Evolutionary conservation across 2,888 invertebrate species (phyloP).

Genomic region (Noctua janthe): DNA sequence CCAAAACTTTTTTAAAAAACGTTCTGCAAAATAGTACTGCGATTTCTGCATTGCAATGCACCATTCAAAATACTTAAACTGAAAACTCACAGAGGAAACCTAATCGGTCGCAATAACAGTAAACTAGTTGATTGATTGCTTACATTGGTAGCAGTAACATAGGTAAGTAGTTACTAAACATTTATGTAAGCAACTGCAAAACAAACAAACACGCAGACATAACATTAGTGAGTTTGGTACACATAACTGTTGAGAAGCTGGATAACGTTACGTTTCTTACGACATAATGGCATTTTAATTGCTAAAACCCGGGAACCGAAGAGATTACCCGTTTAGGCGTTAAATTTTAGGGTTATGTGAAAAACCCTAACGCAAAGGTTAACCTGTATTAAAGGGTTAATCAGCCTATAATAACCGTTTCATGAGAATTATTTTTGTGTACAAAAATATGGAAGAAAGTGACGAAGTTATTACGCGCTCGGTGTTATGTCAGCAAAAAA

Average conservation of each 20-base stretch:
- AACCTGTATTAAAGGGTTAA: not conserved
- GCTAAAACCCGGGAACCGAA: not conserved
- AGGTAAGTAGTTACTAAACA: slow-evolving; percentile 3
- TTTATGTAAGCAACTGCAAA: slow-evolving; percentile 21
- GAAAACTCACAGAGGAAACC: not conserved
- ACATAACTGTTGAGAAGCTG: not conserved
- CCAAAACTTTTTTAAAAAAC: not conserved
- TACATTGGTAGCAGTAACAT: slow-evolving; percentile 2
- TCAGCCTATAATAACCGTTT: too few species aligned
- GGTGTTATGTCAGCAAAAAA: too few species aligned
- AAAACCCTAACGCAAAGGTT: not conserved
- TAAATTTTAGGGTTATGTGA: not conserved
- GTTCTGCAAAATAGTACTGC: not conserved
- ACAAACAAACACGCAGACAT: slow-evolving; percentile 21
- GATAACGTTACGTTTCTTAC: not conserved
- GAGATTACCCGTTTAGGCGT: not conserved
- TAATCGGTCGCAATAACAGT: slow-evolving; percentile 9
- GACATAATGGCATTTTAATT: not conserved
- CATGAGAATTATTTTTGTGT: not conserved
- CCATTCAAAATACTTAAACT: not conserved
- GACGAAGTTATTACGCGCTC: too few species aligned
- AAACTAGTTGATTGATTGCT: slow-evolving; percentile 15
- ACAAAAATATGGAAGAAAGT: too few species aligned
- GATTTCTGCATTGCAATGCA: not conserved
- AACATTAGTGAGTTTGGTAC: slow-evolving; percentile 14